Conservation (phyloP, 1,140 invertebrate genomes). For the Eubasilissa regina region DNA sequence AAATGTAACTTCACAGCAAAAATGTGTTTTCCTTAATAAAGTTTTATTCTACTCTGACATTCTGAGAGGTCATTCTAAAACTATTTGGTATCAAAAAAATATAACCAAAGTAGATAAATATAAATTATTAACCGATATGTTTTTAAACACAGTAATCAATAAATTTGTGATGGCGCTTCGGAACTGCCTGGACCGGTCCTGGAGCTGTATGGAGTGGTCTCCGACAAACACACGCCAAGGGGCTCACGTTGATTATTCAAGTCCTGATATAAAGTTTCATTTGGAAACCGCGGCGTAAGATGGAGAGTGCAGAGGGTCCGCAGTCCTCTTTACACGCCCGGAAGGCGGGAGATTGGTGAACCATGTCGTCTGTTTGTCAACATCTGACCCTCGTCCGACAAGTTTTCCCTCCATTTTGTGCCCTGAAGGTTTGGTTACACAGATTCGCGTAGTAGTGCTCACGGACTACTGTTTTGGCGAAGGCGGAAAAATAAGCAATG, state of each 20-base stretch:
- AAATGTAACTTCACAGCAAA: no score
- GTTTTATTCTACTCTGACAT: no score
- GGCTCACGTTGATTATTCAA: slow-evolving; percentile 36
- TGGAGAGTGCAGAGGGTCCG: not conserved
- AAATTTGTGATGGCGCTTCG: no score
- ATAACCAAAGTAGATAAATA: no score
- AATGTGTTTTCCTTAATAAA: no score
- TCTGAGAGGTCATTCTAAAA: no score
- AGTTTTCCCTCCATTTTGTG: slow-evolving; percentile 31
- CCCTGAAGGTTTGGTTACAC: not conserved
- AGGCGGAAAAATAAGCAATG: no score
- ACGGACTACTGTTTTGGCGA: not conserved
- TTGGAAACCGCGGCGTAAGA: slow-evolving; percentile 25
- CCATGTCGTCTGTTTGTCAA: slow-evolving; percentile 60
- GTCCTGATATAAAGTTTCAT: slow-evolving; percentile 34
- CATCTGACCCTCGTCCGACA: slow-evolving; percentile 52
- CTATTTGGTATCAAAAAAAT: no score
- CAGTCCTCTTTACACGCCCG: slow-evolving; percentile 55
- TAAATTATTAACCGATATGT: no score
- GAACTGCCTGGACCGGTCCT: no score
- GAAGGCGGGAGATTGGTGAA: slow-evolving; percentile 56
- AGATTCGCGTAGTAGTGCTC: not conserved
- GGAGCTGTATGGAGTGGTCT: not conserved
- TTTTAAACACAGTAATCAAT: no score
- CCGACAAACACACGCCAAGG: slow-evolving; percentile 17